phyloP scores from a whole-genome alignment of 2,888 invertebrate genomes.

The Gandaritis pyraliata region DNA sequence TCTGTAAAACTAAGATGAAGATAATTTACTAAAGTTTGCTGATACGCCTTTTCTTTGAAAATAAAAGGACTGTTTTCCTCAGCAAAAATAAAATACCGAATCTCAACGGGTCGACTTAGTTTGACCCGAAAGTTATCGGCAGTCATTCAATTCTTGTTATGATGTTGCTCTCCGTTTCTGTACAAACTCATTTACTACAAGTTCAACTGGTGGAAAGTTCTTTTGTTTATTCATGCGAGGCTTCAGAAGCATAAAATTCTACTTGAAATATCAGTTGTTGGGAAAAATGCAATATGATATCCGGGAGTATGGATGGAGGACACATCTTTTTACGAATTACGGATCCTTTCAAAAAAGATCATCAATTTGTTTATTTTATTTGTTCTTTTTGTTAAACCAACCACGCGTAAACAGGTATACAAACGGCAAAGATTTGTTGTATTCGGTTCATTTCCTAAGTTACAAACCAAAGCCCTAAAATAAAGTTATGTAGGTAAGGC shows the following conservation, averaged over 20 bases:
- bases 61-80: conserved; percentile 29
- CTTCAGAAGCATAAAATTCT: conserved; percentile 1
- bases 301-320: conserved; percentile 11
- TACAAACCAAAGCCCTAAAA: conserved; percentile 23
- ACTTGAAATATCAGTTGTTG: conserved; percentile 5
- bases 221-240: conserved; percentile 13
- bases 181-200: conserved; percentile 27
- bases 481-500: conserved; percentile 35
- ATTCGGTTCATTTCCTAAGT: too few species aligned
- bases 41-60: conserved; percentile 30
- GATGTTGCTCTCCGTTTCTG: conserved; percentile 32
- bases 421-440: too few species aligned
- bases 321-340: conserved; percentile 3
- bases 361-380: too few species aligned
- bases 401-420: too few species aligned
- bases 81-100: conserved; percentile 30
- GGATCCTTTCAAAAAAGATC: too few species aligned
- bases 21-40: conserved; percentile 32
- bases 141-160: conserved; percentile 40
- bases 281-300: conserved; percentile 9
- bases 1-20: conserved; percentile 31
- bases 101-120: conserved; percentile 39
- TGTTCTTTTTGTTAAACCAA: too few species aligned
- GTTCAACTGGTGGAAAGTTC: conserved; percentile 19
- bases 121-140: conserved; percentile 40